phyloP scores from a whole-genome alignment of 2,113 vertebrate genomes.

The Crotalus horridus region DNA sequence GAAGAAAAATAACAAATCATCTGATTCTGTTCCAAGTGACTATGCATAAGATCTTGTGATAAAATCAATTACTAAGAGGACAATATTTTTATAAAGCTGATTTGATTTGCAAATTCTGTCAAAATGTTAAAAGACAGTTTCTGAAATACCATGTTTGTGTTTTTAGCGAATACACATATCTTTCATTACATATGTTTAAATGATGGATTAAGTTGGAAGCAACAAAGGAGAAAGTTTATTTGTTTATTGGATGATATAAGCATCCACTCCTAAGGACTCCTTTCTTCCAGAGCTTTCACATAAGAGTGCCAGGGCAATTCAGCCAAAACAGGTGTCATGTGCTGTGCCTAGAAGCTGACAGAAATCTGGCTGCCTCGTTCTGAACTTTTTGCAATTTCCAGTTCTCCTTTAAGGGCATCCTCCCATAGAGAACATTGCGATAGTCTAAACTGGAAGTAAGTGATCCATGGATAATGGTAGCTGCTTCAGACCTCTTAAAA shows the following conservation, averaged over 20 bases:
- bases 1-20: conserved; percentile 41
- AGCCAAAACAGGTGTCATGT: not conserved
- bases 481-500: not conserved
- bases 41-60: conserved; percentile 50
- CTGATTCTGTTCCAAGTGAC: conserved; percentile 28
- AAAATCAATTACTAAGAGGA: conserved; percentile 36
- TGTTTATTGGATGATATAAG: not conserved
- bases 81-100: conserved; percentile 32
- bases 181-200: not conserved
- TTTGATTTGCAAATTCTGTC: conserved; percentile 44
- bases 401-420: not conserved
- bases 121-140: conserved; percentile 34
- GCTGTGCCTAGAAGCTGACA: not conserved
- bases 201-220: not conserved
- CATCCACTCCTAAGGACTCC: not conserved
- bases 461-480: not conserved
- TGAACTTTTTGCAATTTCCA: not conserved
- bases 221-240: not conserved
- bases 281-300: not conserved
- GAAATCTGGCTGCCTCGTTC: not conserved
- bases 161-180: not conserved
- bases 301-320: not conserved
- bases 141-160: conserved; percentile 1
- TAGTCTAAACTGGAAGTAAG: not conserved
- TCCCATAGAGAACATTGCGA: not conserved